Evolutionary conservation across 1,140 invertebrate species (phyloP).

Genomic region (Dryas iulia): DNA sequence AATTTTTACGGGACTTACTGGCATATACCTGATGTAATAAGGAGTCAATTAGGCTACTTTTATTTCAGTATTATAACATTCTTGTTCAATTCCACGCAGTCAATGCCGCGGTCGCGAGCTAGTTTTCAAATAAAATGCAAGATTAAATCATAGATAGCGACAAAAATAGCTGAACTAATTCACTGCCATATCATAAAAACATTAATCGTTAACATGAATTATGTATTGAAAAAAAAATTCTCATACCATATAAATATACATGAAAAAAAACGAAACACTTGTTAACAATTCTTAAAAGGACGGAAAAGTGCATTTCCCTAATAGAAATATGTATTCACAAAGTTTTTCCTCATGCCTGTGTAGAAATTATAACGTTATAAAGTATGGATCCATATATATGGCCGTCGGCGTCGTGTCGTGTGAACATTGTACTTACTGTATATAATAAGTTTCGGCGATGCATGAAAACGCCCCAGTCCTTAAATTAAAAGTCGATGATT

Average conservation of each 20-base stretch:
- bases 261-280: neutral
- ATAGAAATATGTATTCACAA: neutral
- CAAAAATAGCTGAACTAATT: too few species aligned
- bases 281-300: conserved; percentile 8
- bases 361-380: conserved; percentile 12
- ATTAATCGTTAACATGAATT: neutral
- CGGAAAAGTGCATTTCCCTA: conserved; percentile 17
- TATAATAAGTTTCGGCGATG: conserved; percentile 1
- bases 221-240: neutral
- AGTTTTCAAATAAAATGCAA: too few species aligned
- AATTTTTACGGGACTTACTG: too few species aligned
- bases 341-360: conserved; percentile 21
- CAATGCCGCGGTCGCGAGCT: too few species aligned
- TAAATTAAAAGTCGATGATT: conserved; percentile 17
- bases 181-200: too few species aligned
- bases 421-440: neutral
- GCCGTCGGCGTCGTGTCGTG: conserved; percentile 8
- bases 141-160: too few species aligned
- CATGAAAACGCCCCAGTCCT: conserved; percentile 19
- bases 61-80: too few species aligned
- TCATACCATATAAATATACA: neutral
- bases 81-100: too few species aligned
- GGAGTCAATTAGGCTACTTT: too few species aligned
- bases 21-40: too few species aligned
- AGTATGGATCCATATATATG: neutral